A percentile compares a stretch with the other conserved stretches of the same genome.
phyloP scores from a whole-genome alignment of 2,797 vertebrate species.

The Myripristis jacobus region DNA sequence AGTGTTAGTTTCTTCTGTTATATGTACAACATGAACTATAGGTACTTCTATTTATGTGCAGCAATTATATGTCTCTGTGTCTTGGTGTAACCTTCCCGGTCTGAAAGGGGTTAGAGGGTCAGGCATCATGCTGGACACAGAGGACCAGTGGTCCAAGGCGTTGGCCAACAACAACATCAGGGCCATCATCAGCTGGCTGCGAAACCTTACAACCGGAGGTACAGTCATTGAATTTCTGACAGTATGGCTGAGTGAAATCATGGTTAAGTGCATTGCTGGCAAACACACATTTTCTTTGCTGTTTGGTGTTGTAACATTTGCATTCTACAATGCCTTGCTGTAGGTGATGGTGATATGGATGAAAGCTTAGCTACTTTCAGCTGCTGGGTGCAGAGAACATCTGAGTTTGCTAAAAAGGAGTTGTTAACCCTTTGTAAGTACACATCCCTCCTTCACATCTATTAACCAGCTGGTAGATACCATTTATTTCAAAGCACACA shows the following conservation, averaged over 20 bases:
- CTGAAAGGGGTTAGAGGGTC: background rate
- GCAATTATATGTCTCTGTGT: background rate
- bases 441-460: background rate
- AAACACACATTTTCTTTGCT: slow-evolving; percentile 4
- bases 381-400: slow-evolving; percentile 71
- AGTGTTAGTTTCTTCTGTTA: background rate
- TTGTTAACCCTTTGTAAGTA: slow-evolving; percentile 71
- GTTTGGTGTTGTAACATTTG: slow-evolving; percentile 6
- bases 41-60: background rate
- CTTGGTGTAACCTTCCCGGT: background rate
- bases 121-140: slow-evolving; percentile 55
- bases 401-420: slow-evolving; percentile 72
- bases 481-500: background rate
- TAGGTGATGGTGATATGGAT: slow-evolving; percentile 45
- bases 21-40: background rate
- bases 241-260: background rate
- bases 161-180: slow-evolving; percentile 69
- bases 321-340: slow-evolving; percentile 5
- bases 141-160: slow-evolving; percentile 67
- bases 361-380: slow-evolving; percentile 54
- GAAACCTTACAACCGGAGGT: slow-evolving; percentile 56
- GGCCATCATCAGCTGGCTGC: slow-evolving; percentile 61
- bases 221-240: background rate
- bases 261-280: background rate
- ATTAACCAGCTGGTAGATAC: background rate